phyloP scores from a whole-genome alignment of 92 coral and sea anemone species.

The Metridium senile region DNA sequence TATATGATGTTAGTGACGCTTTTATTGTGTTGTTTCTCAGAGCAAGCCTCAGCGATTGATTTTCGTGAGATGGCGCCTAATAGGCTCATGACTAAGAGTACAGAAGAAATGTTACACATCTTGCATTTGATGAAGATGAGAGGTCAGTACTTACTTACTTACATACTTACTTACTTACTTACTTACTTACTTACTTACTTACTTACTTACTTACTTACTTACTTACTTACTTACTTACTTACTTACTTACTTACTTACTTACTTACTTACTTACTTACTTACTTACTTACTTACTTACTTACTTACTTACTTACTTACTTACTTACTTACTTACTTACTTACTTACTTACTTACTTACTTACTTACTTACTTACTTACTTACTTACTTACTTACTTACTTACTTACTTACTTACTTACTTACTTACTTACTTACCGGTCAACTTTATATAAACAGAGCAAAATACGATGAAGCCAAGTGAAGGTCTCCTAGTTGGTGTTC shows the following conservation, averaged over 20 bases:
- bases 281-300: neutral
- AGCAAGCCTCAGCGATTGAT: conserved; percentile 64
- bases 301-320: neutral
- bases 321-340: neutral
- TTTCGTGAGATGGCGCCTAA: conserved; percentile 68
- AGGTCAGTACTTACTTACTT: conserved; percentile 36
- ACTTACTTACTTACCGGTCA: no score
- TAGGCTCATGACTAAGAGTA: conserved; percentile 42
- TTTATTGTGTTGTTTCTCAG: conserved; percentile 3
- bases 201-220: neutral
- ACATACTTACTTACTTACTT: neutral
- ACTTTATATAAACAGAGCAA: conserved; percentile 33
- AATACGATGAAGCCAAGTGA: conserved; percentile 68
- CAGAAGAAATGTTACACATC: conserved; percentile 60
- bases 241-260: neutral
- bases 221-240: neutral
- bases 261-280: neutral
- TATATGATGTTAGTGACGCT: no score
- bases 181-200: no score
- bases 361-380: neutral
- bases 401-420: no score
- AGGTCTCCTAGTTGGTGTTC: conserved; percentile 76
- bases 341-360: no score
- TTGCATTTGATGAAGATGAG: conserved; percentile 52
- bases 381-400: neutral